Base-by-base conservation (phyloP, 2,113 vertebrate genomes). In the Illadopsis cleaveri region DNA sequence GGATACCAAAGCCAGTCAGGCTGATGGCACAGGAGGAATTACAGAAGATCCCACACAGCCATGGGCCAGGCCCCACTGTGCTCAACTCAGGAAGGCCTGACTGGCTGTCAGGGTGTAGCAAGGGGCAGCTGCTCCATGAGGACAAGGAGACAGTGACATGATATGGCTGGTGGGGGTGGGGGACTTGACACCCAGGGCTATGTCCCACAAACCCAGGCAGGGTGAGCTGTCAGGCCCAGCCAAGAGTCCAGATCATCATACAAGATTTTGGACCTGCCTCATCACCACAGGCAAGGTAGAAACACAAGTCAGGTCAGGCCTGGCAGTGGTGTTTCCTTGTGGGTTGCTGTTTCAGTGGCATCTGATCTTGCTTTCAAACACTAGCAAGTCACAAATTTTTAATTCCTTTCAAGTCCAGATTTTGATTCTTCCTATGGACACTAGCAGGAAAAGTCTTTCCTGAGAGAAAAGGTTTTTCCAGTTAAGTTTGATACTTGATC, bases 171-270 rank as follows among this genome's bases (percentile, higher is more conserved):
- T 54, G 60, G 27, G 5, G 5, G 1, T 9, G 28, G 9, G 21
- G 38, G 19, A 21, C n/a, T 75, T 65, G 40, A 37, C 22, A 23
- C 13, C 28, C 37, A 10, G 27, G 16, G 37, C 53, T 31, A 12
- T 0, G 0, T 58, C 53, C 13, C 37, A 35, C 71, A 86, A 44
- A 40, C 33, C 17, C 16, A 24, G 64, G 18, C 13, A 9, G 71
- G 40, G 50, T n/a, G 50, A 86, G 35, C 50, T 54, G 58, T 28
- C 58, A 64, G 38, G 22, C 50, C 30, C 24, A 73, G 81, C 21
- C 0, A 0, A 27, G 44, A 64, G 53, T 38, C 45, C 33, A 54
- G 25, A 27, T 56, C 35, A 73, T 64, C 35, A 50, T 5, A 27
- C 3, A 27, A 64, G 54, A 20, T 35, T 72, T n/a, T 23, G 5